A percentile compares a stretch with the other conserved stretches of the same genome.
Conservation (phyloP, 2,113 vertebrate genomes). For the Corapipo altera region DNA sequence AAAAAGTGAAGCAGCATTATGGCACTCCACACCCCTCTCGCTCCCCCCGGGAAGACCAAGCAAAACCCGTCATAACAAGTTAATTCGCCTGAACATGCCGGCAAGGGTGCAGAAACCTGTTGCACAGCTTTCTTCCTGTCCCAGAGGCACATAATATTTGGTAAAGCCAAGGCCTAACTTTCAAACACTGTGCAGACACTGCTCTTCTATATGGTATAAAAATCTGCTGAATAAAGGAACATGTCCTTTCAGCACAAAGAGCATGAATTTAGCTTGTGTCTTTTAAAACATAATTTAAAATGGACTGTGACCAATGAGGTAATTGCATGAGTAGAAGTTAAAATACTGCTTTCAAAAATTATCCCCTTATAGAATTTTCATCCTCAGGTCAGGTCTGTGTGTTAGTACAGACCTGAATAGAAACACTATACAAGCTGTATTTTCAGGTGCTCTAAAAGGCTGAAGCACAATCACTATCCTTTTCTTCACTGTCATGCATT, state of each 20-base stretch:
- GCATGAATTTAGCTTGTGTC: not conserved
- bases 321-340: not conserved
- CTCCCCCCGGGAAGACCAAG: not conserved
- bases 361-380: not conserved
- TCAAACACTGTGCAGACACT: not conserved
- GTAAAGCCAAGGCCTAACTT: not conserved
- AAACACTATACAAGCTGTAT: not conserved
- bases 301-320: not conserved
- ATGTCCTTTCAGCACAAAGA: not conserved
- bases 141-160: not conserved
- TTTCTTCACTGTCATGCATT: not conserved
- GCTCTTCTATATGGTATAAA: not conserved
- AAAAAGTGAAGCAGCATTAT: not conserved
- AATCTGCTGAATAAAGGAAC: not conserved
- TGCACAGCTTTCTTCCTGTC: constrained; percentile 51
- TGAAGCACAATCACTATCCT: not conserved
- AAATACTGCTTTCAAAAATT: not conserved
- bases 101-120: constrained; percentile 56
- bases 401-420: not conserved
- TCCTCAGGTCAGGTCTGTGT: not conserved
- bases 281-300: not conserved
- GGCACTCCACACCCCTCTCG: not conserved
- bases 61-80: constrained; percentile 22
- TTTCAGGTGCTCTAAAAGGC: not conserved
- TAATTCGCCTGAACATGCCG: not conserved